A percentile compares a stretch with the other conserved stretches of the same genome.
Conservation (phyloP, 64 coral and sea anemone species). For the Orbicella faveolata region DNA sequence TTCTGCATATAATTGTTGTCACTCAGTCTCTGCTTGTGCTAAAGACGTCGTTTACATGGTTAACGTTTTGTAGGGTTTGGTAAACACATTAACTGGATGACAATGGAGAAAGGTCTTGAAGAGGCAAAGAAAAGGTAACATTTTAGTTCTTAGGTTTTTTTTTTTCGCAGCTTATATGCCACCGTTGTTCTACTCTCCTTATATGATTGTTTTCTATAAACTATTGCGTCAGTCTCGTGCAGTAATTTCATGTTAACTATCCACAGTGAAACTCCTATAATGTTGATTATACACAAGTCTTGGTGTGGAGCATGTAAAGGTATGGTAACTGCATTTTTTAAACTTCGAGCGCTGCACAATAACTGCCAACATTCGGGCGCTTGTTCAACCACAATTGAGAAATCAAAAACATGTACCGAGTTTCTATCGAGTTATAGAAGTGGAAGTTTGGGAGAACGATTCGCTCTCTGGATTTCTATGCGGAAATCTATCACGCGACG, state of each 20-base stretch:
- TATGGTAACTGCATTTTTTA: not conserved
- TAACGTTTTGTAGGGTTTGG: conserved; percentile 66
- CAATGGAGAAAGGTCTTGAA: conserved; percentile 47
- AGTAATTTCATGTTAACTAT: not conserved
- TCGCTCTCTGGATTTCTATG: too few species aligned
- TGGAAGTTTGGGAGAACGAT: too few species aligned
- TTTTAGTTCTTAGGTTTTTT: not conserved
- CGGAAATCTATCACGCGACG: too few species aligned
- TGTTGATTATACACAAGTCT: conserved; percentile 85
- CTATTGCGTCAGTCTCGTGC: not conserved
- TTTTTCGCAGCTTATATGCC: too few species aligned
- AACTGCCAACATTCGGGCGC: too few species aligned
- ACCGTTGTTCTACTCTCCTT: too few species aligned
- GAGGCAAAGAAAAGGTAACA: conserved; percentile 76
- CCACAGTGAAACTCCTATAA: conserved; percentile 70
- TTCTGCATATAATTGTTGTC: not conserved
- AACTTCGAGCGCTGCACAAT: not conserved
- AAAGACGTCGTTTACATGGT: too few species aligned
- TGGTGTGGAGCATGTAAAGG: conserved; percentile 81
- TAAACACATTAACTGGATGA: conserved; percentile 71
- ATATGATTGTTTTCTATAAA: not conserved
- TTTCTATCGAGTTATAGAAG: too few species aligned
- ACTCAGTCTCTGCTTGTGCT: not conserved
- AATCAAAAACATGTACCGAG: too few species aligned
- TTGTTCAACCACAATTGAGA: too few species aligned